Base-by-base conservation (phyloP, 1,140 invertebrate genomes). In the Cyclargus thomasi region DNA sequence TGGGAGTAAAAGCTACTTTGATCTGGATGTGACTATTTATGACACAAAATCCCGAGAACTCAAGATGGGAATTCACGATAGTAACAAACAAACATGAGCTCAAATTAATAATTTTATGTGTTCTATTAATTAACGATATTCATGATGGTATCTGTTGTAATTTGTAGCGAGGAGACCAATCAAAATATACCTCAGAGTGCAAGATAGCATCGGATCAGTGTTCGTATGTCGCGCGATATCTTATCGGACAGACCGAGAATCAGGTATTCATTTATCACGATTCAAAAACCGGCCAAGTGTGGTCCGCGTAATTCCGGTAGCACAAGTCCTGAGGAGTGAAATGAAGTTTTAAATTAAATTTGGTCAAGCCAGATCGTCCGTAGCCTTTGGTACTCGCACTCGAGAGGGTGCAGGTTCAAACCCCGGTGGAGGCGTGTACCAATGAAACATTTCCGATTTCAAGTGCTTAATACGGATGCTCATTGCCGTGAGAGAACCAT, bases 131-230 rank as follows among this genome's bases (percentile, higher is more conserved):
- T 35, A 59, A 57, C 20, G 53, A 11, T 66, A 59, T 36, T 53
- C 64, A 18, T 57, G 83, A 83, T 85, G 68, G 63, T 85, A 88
- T 86, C 80, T 57, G 17, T 55, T 65, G 77, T 83, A 81, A 86
- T 88, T 85, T 86, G 79, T 85, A 78, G 77, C 77, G 35, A 74
- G 70, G 65, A 67, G 71, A 74, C 77, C 71, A 82, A 86, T 86
- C 82, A 83, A 82, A 88, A 87, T 85, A 86, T 86, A 47, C 39
- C 39, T 47, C 10, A 47, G 39, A 47, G 39, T 8, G 6, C 14
- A 8, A 47, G 84, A 85, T 86, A 59, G 35, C 77, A 88, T 88
- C 82, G 67, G 67, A 35, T 35, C 29, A 14, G 14, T 47, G 39
- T 47, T 47, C 39, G 14, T 29, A 29, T 47, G 76, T 77, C 74